Percentiles rank a stretch among this genome's conserved stretches.
Conservation (phyloP, 1,140 invertebrate species). For the Lamellibrachia luymesi region DNA sequence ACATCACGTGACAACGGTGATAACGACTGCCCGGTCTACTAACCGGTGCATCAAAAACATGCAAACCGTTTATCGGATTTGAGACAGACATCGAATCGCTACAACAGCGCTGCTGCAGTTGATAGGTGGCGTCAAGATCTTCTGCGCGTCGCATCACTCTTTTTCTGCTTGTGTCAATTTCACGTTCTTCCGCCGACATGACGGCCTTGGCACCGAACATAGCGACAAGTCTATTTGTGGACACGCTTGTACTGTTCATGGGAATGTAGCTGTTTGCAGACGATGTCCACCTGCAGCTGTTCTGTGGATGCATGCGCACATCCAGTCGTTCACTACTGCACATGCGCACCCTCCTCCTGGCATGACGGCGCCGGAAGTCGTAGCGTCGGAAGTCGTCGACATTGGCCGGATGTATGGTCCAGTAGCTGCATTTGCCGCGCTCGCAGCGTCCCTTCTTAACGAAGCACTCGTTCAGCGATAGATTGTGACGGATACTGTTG, state of each 20-base stretch:
- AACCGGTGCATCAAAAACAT: background rate
- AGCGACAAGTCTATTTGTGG: background rate
- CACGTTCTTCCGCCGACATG: background rate
- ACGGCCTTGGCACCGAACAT: background rate
- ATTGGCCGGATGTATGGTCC: slow-evolving; percentile 96
- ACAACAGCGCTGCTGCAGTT: background rate
- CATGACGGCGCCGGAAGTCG: slow-evolving; percentile 89
- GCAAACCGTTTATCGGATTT: background rate
- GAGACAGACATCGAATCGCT: background rate
- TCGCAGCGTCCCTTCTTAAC: slow-evolving; percentile 36
- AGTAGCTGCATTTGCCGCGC: slow-evolving; percentile 62
- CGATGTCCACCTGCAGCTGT: background rate
- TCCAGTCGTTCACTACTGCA: slow-evolving; percentile 57
- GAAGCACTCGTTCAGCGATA: slow-evolving; percentile 46
- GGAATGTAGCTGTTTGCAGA: background rate
- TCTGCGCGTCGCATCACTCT: background rate
- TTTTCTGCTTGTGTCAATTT: background rate
- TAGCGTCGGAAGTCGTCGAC: slow-evolving; percentile 91
- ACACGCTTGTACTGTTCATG: background rate
- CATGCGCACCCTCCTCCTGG: slow-evolving; percentile 72
- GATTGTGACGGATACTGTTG: slow-evolving; percentile 49
- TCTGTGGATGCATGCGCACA: background rate
- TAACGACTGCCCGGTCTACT: background rate
- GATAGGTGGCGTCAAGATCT: background rate
- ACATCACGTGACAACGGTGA: background rate